These are phyloP conservation scores for Triops longicaudatus DNA, from an alignment of 1,140 invertebrate species.

Conservation along the genomic window DNA sequence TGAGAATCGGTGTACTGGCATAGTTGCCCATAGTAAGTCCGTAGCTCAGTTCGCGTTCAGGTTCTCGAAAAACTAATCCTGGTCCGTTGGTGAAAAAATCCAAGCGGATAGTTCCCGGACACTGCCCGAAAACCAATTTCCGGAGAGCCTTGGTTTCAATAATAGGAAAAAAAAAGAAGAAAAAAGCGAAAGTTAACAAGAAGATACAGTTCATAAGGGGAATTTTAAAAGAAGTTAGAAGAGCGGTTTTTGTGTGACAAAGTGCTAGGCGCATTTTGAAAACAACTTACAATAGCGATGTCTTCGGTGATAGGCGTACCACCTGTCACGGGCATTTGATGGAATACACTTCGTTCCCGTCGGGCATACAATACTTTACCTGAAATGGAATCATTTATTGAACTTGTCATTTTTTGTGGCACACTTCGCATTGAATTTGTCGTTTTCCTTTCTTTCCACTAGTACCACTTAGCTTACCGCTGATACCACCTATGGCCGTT, in stretches of 20 bases:
- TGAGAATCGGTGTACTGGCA: conserved; percentile 39
- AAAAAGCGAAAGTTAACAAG: neutral
- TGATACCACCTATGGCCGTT: neutral
- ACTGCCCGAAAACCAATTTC: conserved; percentile 49
- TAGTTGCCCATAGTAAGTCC: conserved; percentile 53
- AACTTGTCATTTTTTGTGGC: neutral
- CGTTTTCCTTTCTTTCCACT: neutral
- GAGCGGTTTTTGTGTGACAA: too few species aligned
- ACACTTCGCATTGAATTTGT: neutral
- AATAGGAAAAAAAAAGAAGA: conserved; percentile 27
- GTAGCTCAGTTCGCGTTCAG: conserved; percentile 49
- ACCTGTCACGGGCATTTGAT: conserved; percentile 40
- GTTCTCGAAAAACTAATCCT: conserved; percentile 45
- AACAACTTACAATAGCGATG: conserved; percentile 50
- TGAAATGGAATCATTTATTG: conserved; percentile 1
- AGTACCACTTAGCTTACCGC: neutral
- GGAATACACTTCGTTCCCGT: neutral
- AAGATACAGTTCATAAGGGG: neutral
- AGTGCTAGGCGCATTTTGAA: neutral
- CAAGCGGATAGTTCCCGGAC: conserved; percentile 48
- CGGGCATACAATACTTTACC: neutral
- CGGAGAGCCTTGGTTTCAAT: conserved; percentile 44
- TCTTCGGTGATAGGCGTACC: conserved; percentile 56
- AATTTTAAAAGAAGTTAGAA: too few species aligned
- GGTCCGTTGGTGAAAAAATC: conserved; percentile 54